Conservation (phyloP, 2,113 vertebrate species). For the Phodopus roborovskii region DNA sequence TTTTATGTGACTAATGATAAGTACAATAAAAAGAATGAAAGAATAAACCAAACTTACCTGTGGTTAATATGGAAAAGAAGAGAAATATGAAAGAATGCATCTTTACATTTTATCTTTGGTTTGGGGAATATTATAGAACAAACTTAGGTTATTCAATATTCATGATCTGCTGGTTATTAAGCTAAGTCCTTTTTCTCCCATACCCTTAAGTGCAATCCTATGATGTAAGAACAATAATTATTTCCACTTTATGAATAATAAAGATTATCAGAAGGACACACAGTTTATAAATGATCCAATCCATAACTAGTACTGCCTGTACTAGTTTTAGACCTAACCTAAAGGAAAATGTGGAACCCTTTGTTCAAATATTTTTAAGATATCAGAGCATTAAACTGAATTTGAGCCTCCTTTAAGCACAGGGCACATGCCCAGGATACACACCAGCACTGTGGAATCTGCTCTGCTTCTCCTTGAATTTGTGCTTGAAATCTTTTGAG, state of each 20-base stretch:
- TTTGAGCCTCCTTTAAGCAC: background rate
- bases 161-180: background rate
- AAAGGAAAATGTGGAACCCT: background rate
- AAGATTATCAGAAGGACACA: conserved; percentile 2
- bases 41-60: background rate
- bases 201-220: background rate
- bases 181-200: background rate
- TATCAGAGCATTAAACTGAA: background rate
- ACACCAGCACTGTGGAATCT: background rate
- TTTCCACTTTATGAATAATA: background rate
- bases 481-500: conserved; percentile 8
- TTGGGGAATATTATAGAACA: background rate
- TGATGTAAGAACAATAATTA: background rate
- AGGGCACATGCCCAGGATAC: rapidly evolving
- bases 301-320: background rate
- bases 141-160: background rate
- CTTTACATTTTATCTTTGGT: background rate
- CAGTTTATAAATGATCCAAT: background rate
- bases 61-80: background rate
- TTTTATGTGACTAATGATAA: conserved; percentile 22
- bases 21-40: conserved; percentile 42
- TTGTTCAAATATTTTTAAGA: conserved; percentile 32
- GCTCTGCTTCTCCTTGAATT: background rate
- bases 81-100: background rate
- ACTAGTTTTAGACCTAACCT: background rate